Conservation (phyloP, 1,140 invertebrate species). For the Meloidogyne hapla region DNA sequence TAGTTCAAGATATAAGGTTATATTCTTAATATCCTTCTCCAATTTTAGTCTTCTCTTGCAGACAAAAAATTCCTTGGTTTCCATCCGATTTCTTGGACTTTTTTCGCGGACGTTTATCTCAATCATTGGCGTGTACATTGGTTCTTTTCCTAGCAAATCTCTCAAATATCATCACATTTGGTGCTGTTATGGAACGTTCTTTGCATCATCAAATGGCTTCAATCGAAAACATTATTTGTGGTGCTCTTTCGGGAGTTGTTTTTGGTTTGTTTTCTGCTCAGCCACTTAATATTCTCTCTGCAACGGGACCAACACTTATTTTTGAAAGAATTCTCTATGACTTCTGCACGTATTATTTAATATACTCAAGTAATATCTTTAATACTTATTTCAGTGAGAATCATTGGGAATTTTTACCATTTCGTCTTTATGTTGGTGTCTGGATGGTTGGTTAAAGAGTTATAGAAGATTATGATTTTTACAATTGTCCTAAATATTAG, state of each 20-base stretch:
- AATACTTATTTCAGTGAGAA: constrained; percentile 47
- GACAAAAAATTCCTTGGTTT: constrained; percentile 53
- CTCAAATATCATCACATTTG: constrained; percentile 66
- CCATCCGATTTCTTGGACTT: constrained; percentile 65
- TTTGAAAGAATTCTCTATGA: constrained; percentile 66
- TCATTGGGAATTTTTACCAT: constrained; percentile 64
- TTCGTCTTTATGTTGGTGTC: constrained; percentile 66
- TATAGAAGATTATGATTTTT: neutral
- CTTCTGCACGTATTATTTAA: constrained; percentile 57
- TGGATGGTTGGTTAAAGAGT: constrained; percentile 58
- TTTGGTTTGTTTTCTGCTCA: constrained; percentile 67
- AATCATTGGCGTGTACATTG: constrained; percentile 56
- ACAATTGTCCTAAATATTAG: neutral
- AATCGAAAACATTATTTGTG: constrained; percentile 66
- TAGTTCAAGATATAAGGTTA: constrained; percentile 44
- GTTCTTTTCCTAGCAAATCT: constrained; percentile 66
- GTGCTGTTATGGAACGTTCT: constrained; percentile 63
- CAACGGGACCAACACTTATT: constrained; percentile 66
- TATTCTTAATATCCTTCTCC: neutral
- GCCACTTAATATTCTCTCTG: constrained; percentile 66
- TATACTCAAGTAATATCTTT: neutral
- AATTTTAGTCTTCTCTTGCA: constrained; percentile 9
- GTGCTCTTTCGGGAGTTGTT: constrained; percentile 65
- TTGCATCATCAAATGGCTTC: constrained; percentile 64
- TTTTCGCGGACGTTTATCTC: constrained; percentile 51